These are phyloP conservation scores for Alectura lathami DNA, from an alignment of 2,113 vertebrate species.

Conservation along the genomic window DNA sequence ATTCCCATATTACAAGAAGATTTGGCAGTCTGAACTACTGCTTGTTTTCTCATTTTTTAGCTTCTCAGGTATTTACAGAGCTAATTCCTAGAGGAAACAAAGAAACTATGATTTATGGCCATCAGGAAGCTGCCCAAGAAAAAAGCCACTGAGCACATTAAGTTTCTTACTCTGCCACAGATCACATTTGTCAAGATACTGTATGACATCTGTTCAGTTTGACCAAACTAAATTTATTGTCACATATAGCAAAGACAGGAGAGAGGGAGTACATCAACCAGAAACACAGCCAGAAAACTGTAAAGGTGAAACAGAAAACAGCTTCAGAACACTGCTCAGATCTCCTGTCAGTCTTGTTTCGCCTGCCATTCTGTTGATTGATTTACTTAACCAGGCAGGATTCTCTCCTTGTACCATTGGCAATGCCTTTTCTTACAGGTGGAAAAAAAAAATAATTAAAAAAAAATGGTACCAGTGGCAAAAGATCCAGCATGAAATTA, in stretches of 20 bases:
- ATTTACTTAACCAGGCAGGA: not conserved
- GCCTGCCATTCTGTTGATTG: not conserved
- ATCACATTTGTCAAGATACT: not conserved
- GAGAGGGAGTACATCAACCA: not conserved
- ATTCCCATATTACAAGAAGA: not conserved
- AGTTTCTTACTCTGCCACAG: not conserved
- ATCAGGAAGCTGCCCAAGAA: not conserved
- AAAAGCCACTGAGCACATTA: not conserved
- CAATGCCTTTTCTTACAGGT: not conserved
- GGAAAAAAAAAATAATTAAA: not conserved
- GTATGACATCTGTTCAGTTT: not conserved
- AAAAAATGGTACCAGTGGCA: not conserved
- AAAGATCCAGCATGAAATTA: not conserved
- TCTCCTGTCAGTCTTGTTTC: not conserved
- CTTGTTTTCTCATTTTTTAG: not conserved
- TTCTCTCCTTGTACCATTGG: not conserved
- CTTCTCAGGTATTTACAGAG: not conserved
- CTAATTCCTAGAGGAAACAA: not conserved
- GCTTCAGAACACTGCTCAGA: not conserved
- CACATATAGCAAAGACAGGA: not conserved
- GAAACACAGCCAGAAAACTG: not conserved
- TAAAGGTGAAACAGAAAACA: not conserved
- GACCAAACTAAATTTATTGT: not conserved
- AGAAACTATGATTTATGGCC: not conserved
- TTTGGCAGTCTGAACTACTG: not conserved